These are phyloP conservation scores for Momotus momota DNA, from an alignment of 2,797 vertebrate genomes.

Conservation along the genomic window DNA sequence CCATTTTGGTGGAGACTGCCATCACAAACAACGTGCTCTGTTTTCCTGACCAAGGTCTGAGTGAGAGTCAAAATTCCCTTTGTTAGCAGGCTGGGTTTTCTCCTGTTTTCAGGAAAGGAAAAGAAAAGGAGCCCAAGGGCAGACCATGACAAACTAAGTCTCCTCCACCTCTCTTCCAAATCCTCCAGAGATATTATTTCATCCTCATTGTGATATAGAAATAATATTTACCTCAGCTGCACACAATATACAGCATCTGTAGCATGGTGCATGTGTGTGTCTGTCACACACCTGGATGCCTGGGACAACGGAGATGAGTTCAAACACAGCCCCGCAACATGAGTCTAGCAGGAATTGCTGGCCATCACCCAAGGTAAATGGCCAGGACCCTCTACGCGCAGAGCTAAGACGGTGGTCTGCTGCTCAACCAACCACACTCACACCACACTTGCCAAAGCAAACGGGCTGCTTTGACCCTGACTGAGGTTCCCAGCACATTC, in stretches of 20 bases:
- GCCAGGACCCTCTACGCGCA: accelerated
- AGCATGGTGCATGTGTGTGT: background rate
- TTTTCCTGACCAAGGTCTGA: background rate
- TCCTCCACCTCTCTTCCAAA: background rate
- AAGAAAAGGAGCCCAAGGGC: background rate
- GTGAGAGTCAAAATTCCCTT: background rate
- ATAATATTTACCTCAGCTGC: constrained; percentile 60
- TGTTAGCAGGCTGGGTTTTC: background rate
- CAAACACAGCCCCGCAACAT: background rate
- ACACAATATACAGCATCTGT: background rate
- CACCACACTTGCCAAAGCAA: constrained; percentile 12
- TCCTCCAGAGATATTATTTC: constrained; percentile 6
- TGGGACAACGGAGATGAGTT: background rate
- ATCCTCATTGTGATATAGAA: background rate
- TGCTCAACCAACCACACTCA: background rate
- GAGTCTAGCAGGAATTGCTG: background rate
- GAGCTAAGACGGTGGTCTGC: background rate
- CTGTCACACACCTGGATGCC: background rate
- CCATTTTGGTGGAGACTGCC: background rate
- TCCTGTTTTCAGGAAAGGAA: background rate
- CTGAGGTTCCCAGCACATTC: background rate
- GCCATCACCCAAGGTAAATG: constrained; percentile 34
- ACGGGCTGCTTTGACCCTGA: background rate
- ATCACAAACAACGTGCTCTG: background rate
- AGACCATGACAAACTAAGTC: background rate